Evolutionary conservation across 2,797 vertebrate species (phyloP), one percentile per base, ranked within the genome.

Genomic region (Hipposideros larvatus): DNA sequence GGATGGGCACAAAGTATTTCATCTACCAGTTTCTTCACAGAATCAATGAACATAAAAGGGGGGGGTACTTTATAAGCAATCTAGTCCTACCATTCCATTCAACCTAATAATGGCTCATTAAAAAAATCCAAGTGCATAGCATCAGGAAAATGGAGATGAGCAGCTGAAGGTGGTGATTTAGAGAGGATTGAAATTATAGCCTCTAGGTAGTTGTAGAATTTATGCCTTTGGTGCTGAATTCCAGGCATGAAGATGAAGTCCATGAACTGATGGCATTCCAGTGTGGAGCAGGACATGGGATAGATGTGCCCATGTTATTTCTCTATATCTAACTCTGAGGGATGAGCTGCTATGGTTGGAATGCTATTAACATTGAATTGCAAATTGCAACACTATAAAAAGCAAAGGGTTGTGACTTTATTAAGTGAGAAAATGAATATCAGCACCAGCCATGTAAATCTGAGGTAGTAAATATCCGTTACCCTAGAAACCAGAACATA

Each of bases 401-500:
- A 95, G 51, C 46, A 84, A 91, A 90, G 26, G 1, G 2, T 74
- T 92, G 77, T 26, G 75, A 93, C 15, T 43, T 83, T 93, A 83
- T 86, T 90, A 93, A 96, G 53, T 90, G 87, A 96, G 80, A 95
- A 97, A 95, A 95, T 84, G 84, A 92, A 78, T 74, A 85, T 91
- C 28, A 94, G 14, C 51, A 88, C 43, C 21, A 97, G 19, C 37
- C 95, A 74, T 78, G n/a, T 90, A 95, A 93, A 82, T 93, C 77
- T 61, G 73, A 88, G 48, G 68, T 95, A 95, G 75, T 91, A 97
- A 96, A 94, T 97, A 98, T 90, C 86, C 84, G 26, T 95, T 95
- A 95, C 77, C 90, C 43, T 96, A 95, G 95, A 95, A 98, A 98
- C 92, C 28, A 97, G 79, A 96, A 94, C 70, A 96, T 87, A 90